Percentiles rank a stretch among this genome's conserved stretches.
Conservation (phyloP, 2,797 vertebrate species). For the Hafferia zeledoni region DNA sequence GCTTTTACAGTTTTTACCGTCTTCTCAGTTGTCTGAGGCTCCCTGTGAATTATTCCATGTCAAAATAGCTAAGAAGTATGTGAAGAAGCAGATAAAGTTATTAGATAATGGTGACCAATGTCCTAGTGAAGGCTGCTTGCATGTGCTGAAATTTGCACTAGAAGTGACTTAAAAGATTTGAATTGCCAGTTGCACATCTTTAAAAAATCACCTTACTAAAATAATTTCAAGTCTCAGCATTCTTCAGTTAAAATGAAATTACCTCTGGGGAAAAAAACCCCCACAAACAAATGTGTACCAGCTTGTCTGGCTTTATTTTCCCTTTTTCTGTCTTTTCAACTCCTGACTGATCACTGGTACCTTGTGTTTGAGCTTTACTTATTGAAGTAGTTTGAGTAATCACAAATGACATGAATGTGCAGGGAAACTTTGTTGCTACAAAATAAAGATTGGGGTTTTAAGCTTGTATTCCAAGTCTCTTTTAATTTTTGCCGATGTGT, state of each 20-base stretch:
- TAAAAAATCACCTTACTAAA: not conserved
- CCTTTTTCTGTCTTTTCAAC: not conserved
- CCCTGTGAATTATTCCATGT: not conserved
- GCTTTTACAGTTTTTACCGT: not conserved
- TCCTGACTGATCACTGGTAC: not conserved
- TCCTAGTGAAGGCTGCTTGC: not conserved
- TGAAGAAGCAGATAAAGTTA: not conserved
- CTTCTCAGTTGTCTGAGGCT: not conserved
- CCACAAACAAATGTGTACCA: not conserved
- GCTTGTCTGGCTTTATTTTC: not conserved
- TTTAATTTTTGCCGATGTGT: not conserved
- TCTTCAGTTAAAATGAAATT: not conserved
- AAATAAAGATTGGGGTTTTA: not conserved
- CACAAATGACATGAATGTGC: rapidly evolving
- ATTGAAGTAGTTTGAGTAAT: not conserved
- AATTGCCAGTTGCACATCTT: not conserved
- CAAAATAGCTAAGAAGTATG: not conserved
- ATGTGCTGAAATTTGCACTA: not conserved
- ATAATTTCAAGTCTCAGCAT: not conserved
- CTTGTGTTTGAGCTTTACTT: not conserved
- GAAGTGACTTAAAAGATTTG: not conserved
- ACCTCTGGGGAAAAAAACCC: not conserved
- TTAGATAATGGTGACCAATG: not conserved
- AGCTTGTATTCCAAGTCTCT: not conserved
- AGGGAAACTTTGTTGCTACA: not conserved